Evolutionary conservation across 1,140 invertebrate genomes (phyloP).

Genomic region (Drosophila parabipectinata): DNA sequence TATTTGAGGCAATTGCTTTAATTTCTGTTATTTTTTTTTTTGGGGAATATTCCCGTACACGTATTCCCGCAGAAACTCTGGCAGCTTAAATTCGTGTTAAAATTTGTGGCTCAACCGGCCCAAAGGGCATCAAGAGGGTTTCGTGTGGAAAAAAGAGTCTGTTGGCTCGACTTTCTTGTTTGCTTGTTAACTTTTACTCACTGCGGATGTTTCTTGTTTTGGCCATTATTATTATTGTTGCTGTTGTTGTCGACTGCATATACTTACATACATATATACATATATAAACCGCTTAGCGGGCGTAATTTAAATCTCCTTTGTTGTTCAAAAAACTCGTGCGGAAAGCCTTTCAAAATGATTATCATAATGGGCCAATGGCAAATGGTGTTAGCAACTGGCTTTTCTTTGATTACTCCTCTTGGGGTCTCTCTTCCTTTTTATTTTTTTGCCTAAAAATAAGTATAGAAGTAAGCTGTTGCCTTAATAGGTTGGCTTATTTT

Average conservation of each 20-base stretch:
- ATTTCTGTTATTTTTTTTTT: too few species aligned
- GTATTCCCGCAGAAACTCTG: background rate
- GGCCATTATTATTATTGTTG: slow-evolving; percentile 19
- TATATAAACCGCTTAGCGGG: slow-evolving; percentile 72
- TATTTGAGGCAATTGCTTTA: too few species aligned
- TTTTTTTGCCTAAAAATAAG: background rate
- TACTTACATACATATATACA: too few species aligned
- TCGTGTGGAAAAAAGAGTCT: slow-evolving; percentile 19
- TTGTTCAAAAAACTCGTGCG: slow-evolving; percentile 64
- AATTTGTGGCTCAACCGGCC: slow-evolving; percentile 4
- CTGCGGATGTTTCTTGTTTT: slow-evolving; percentile 42
- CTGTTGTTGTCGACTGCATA: slow-evolving; percentile 46
- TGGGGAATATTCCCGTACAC: background rate
- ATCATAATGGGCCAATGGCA: slow-evolving; percentile 65
- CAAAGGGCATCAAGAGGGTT: slow-evolving; percentile 32
- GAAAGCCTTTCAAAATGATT: slow-evolving; percentile 69
- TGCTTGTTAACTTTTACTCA: slow-evolving; percentile 52
- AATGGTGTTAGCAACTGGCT: slow-evolving; percentile 40
- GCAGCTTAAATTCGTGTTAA: background rate
- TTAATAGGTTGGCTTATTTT: background rate
- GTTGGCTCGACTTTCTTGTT: slow-evolving; percentile 40
- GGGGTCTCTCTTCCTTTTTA: slow-evolving; percentile 5
- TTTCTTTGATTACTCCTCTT: slow-evolving; percentile 20
- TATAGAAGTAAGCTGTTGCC: too few species aligned
- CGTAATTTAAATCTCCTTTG: slow-evolving; percentile 79